Percentiles rank a stretch among this genome's conserved stretches.
Conservation (phyloP, 1,140 invertebrate genomes). For the Orussus abietinus region DNA sequence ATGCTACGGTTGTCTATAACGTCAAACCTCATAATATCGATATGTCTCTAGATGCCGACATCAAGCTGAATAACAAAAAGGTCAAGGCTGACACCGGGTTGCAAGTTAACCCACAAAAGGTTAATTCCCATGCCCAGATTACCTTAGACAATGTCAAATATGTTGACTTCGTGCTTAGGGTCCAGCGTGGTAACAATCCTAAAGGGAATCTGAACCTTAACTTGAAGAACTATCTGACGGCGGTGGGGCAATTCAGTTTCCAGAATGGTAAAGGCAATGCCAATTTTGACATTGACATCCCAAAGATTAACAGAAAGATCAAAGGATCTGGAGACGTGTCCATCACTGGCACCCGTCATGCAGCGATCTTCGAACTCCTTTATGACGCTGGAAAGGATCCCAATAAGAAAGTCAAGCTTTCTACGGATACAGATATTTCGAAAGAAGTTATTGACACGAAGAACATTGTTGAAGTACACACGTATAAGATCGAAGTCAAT, state of each 20-base stretch:
- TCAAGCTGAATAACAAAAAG: slow-evolving; percentile 53
- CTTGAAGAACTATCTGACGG: slow-evolving; percentile 43
- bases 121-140: slow-evolving; percentile 56
- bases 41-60: slow-evolving; percentile 52
- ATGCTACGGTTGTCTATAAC: slow-evolving; percentile 56
- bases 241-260: slow-evolving; percentile 36
- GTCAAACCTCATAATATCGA: slow-evolving; percentile 55
- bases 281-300: slow-evolving; percentile 46
- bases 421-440: slow-evolving; percentile 59
- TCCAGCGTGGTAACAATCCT: slow-evolving; percentile 30
- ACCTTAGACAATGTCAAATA: slow-evolving; percentile 50
- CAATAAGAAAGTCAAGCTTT: slow-evolving; percentile 60
- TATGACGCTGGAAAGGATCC: slow-evolving; percentile 69
- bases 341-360: slow-evolving; percentile 56
- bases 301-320: slow-evolving; percentile 57
- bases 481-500: slow-evolving; percentile 57
- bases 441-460: slow-evolving; percentile 62
- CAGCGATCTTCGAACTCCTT: slow-evolving; percentile 58
- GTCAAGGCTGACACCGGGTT: slow-evolving; percentile 57
- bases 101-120: slow-evolving; percentile 48
- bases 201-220: slow-evolving; percentile 39
- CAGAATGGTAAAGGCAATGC: slow-evolving; percentile 47
- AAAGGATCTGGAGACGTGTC: slow-evolving; percentile 57
- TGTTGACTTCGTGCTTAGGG: slow-evolving; percentile 55
- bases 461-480: slow-evolving; percentile 57